Evolutionary conservation across 2,113 vertebrate species (phyloP).

Genomic region (Aplodontia rufa): DNA sequence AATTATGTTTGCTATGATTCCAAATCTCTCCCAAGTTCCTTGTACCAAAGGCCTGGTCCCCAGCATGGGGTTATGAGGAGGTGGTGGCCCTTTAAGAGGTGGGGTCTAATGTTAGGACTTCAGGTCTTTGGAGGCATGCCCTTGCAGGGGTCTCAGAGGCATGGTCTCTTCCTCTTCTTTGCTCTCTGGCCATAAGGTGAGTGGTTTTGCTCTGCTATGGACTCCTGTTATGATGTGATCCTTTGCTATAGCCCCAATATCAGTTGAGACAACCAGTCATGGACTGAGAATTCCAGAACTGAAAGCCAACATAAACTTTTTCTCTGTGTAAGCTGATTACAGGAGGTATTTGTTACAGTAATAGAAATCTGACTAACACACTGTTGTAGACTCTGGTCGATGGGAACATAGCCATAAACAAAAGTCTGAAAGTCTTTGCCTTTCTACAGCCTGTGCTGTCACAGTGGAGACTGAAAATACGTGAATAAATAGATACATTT

Average conservation of each 20-base stretch:
- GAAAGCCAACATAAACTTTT: not conserved
- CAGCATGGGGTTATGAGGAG: too few species aligned
- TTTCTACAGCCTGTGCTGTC: not conserved
- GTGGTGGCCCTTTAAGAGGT: not conserved
- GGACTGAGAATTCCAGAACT: not conserved
- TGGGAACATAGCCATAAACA: not conserved
- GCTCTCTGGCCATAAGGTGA: too few species aligned
- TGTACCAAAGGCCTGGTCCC: not conserved
- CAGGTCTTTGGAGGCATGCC: too few species aligned
- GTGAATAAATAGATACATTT: not conserved
- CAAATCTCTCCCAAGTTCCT: not conserved
- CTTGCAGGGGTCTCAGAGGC: too few species aligned
- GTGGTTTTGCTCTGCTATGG: not conserved
- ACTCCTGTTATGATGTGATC: accelerated
- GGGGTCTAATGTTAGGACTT: not conserved
- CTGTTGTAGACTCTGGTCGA: not conserved
- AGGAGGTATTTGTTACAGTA: not conserved
- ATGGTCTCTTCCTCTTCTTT: not conserved
- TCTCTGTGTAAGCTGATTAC: not conserved
- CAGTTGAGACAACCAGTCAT: not conserved
- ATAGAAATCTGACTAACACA: not conserved
- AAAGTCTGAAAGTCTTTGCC: not conserved
- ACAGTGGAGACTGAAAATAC: not conserved
- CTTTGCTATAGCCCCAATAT: not conserved
- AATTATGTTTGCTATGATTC: too few species aligned